Evolutionary conservation across 2,113 vertebrate genomes (phyloP).

Genomic region (Tilapia sparmanii): DNA sequence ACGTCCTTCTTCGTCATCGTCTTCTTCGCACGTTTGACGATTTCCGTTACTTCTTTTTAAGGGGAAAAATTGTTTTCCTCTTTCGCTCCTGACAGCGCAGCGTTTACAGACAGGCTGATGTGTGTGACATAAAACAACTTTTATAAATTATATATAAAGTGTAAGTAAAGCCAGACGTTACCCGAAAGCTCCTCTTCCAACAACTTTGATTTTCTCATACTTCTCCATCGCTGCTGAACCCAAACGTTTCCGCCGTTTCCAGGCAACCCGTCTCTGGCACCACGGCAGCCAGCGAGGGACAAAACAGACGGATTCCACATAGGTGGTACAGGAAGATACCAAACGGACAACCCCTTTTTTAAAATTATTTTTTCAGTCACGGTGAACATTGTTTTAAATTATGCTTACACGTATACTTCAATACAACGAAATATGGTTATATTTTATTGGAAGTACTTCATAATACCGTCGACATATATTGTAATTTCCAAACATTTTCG

Average conservation of each 20-base stretch:
- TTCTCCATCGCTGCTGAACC: constrained; percentile 80
- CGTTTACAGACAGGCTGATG: neutral
- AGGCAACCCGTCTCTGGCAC: constrained; percentile 67
- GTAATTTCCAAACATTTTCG: neutral
- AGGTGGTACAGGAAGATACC: neutral
- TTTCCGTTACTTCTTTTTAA: neutral
- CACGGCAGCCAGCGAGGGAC: constrained; percentile 50
- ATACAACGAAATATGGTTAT: neutral
- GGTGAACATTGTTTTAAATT: neutral
- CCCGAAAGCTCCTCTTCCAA: constrained; percentile 96
- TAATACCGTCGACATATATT: neutral
- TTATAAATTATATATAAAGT: neutral
- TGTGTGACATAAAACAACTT: neutral
- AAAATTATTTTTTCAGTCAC: accelerated
- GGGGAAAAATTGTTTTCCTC: neutral
- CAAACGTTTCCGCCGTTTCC: constrained; percentile 66
- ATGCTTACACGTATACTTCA: neutral
- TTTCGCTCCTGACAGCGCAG: too few relatives aligned
- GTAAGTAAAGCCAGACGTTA: constrained; percentile 55
- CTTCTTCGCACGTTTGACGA: neutral
- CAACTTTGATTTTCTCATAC: constrained; percentile 95
- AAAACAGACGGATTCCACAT: neutral
- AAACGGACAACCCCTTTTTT: accelerated
- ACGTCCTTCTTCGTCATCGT: neutral
- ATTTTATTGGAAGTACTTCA: neutral